Evolutionary conservation across 1,140 invertebrate species (phyloP), one percentile per base, ranked within the genome.

Genomic region (Bactericera cockerelli): DNA sequence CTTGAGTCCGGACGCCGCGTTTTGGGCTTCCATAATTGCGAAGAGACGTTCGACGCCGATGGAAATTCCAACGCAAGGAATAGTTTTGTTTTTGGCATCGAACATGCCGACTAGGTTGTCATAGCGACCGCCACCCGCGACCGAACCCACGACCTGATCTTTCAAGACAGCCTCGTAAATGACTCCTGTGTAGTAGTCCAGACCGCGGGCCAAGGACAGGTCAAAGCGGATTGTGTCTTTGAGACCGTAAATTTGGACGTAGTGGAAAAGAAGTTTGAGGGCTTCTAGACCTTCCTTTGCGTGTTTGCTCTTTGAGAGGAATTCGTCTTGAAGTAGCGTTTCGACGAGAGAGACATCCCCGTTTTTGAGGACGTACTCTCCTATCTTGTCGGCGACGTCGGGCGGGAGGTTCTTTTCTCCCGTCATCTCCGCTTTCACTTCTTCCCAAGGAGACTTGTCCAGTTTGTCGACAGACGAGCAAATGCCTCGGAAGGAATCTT

Each of bases 151-250:
- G 38, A 62, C 66, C 14, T 16, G 13, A 78, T 76, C 73, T 67
- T 71, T 71, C 19, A 84, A 65, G 39, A 83, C 70, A 56, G 78
- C 81, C 70, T 85, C 83, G 71, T 78, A 86, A 57, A 86, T 86
- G 10, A 82, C 72, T 25, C 83, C 83, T 33, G 84, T 86, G 67
- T 86, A 86, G 67, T 86, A 86, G 68, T 87, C 84, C 10, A 87
- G 69, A 1, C 84, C 84, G 64, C 83, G 69, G 0, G 84, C 83
- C 6, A 86, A 66, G 67, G 82, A 83, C 59, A 85, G 69, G 66
- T 86, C 82, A 71, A 85, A 83, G 8, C 63, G 61, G 53, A 80
- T 73, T 60, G 70, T 71, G 39, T 76, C 68, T 24, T 65, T 61
- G 26, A 81, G 69, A 25, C 74, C 76, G 65, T 76, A 75, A 8